phyloP scores from a whole-genome alignment of 2,113 vertebrate genomes.

The Tapirus terrestris region DNA sequence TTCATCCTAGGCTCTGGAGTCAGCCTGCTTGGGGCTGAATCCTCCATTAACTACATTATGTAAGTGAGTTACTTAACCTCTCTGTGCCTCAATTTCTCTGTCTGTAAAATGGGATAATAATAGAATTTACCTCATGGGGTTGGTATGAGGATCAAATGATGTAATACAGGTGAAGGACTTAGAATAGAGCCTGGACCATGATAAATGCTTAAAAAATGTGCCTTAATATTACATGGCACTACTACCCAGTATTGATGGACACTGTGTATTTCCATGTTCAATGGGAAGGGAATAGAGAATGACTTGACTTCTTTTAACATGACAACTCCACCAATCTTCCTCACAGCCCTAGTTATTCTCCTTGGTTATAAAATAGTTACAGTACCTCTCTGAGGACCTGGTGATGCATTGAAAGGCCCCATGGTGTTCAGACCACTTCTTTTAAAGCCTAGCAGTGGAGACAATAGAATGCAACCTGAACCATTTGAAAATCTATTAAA shows the following conservation, averaged over 20 bases:
- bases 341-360: not conserved
- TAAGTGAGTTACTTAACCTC: not conserved
- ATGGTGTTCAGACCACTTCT: not conserved
- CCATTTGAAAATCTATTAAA: not conserved
- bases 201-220: not conserved
- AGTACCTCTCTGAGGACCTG: not conserved
- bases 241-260: too few species aligned
- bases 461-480: not conserved
- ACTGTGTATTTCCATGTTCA: not conserved
- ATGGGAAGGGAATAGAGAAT: not conserved
- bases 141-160: not conserved
- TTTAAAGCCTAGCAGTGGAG: not conserved
- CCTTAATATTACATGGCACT: not conserved
- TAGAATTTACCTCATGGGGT: not conserved
- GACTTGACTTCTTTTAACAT: not conserved
- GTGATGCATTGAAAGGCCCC: not conserved
- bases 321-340: not conserved
- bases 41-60: not conserved
- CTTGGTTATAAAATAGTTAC: not conserved
- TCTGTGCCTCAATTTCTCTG: not conserved
- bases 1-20: not conserved
- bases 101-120: not conserved
- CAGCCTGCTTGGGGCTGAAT: not conserved
- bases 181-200: not conserved
- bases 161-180: not conserved